Conservation (phyloP, 2,113 vertebrate species). For the Xenopus tropicalis region DNA sequence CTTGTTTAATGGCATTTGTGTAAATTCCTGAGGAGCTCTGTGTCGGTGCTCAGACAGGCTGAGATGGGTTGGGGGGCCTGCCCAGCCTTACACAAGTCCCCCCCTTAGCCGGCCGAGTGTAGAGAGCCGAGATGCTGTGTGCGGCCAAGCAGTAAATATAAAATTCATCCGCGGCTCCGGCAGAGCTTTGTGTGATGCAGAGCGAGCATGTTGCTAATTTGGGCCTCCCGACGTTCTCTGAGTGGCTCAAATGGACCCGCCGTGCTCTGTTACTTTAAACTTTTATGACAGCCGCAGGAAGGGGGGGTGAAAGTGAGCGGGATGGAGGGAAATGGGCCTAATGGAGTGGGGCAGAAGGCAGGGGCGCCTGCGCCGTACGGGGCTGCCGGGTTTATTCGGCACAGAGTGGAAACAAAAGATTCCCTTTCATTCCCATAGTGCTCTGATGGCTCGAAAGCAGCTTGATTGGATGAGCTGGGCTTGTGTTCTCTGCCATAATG, state of each 20-base stretch:
- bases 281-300: constrained; percentile 17
- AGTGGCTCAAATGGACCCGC: constrained; percentile 5
- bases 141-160: constrained; percentile 29
- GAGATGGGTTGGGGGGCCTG: no score
- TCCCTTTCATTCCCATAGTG: neutral
- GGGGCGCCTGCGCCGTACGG: neutral
- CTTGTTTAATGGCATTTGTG: no score
- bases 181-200: constrained; percentile 1
- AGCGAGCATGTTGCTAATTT: constrained; percentile 35
- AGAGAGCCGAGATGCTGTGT: neutral
- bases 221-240: constrained; percentile 5
- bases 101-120: neutral
- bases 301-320: constrained; percentile 7
- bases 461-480: no score
- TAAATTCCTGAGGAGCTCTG: no score
- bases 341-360: neutral
- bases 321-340: constrained; percentile 16
- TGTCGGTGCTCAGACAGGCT: no score
- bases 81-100: neutral
- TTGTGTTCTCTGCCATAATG: no score
- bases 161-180: constrained; percentile 1
- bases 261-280: constrained; percentile 27
- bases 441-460: no score
- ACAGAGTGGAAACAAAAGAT: neutral
- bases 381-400: neutral